These are phyloP conservation scores for Callopanchax toddi DNA, from an alignment of 2,113 vertebrate genomes.

Conservation along the genomic window DNA sequence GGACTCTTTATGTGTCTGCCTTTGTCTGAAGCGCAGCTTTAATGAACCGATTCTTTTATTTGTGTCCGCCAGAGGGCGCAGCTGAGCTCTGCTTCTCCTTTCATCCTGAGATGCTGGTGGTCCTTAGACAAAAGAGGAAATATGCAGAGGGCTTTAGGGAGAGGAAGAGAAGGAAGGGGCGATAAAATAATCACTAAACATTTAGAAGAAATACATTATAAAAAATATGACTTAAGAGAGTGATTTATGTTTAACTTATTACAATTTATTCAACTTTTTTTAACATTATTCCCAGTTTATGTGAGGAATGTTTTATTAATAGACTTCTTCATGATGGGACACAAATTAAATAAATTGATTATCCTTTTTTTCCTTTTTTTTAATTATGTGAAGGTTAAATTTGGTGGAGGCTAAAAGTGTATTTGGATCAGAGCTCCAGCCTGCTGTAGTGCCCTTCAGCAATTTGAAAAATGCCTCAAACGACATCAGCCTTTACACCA, in stretches of 20 bases:
- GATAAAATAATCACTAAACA: slow-evolving; percentile 7
- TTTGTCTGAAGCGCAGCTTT: slow-evolving; percentile 32
- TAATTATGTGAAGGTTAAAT: neutral
- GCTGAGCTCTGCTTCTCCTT: slow-evolving; percentile 16
- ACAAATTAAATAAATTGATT: too few species aligned
- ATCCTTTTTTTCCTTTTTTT: too few species aligned
- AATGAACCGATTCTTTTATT: neutral
- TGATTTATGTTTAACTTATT: too few species aligned
- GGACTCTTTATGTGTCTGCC: neutral
- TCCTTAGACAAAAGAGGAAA: slow-evolving; percentile 70
- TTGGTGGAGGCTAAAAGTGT: too few species aligned
- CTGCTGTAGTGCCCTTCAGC: slow-evolving; percentile 44
- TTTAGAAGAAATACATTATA: neutral
- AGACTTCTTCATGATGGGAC: too few species aligned
- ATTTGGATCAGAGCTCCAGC: too few species aligned
- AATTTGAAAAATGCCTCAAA: slow-evolving; percentile 22
- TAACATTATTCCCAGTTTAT: too few species aligned
- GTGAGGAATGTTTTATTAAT: too few species aligned
- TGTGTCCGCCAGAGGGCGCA: slow-evolving; percentile 67
- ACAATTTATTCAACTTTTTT: too few species aligned
- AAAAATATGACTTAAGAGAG: too few species aligned
- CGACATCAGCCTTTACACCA: neutral
- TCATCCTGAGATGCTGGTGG: slow-evolving; percentile 45
- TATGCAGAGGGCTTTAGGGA: slow-evolving; percentile 34
- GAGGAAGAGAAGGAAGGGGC: slow-evolving; percentile 2